Base-by-base conservation (phyloP, 2,113 vertebrate species). In the Muscicapa adusta region DNA sequence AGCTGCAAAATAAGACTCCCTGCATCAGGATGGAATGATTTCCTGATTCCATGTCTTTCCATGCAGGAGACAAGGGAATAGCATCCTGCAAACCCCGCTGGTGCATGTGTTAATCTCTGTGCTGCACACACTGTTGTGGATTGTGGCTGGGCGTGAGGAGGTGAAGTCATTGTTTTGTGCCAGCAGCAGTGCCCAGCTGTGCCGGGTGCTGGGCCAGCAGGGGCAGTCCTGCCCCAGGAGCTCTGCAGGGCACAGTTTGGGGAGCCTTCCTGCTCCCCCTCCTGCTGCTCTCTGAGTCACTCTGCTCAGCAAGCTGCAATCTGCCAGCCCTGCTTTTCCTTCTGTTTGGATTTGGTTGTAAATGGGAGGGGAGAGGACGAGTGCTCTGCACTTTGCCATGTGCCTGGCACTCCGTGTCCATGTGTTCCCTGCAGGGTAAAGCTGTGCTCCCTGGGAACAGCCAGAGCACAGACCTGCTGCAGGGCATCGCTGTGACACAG, bases 381-480 rank as follows among this genome's bases (percentile, higher is more conserved):
- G 75, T 31, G 60, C 85, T 42, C 29, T 51, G 74, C 24, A 0
- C 76, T 62, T 48, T 13, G 51, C n/a, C 5, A 13, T 70, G 72
- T n/a, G 84, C 85, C 86, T 89, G 93, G 51, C 56, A 5, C 60
- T 66, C 63, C 29, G 0, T 1, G 9, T 8, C 74, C 23, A 2
- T 0, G 1, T 33, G 70, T 9, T 17, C 72, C 31, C 76, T n/a
- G 45, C 63, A 23, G 80, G 12, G 28, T 2, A 1, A 9, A 61
- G 34, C 0, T 1, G 0, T 31, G 81, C 1, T 3, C 5, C 2
- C 38, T 26, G 66, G 63, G 45, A 31, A 2, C 1, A 4, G 3
- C 47, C 86, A 14, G 25, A 12, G n/a, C 36, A 2, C 1, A 6
- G 38, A 42, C 25, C 38, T 40, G 7, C 86, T 68, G 63, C 9